These are phyloP conservation scores for Hybos culiciformis DNA, from an alignment of 2,888 invertebrate genomes.

Conservation along the genomic window DNA sequence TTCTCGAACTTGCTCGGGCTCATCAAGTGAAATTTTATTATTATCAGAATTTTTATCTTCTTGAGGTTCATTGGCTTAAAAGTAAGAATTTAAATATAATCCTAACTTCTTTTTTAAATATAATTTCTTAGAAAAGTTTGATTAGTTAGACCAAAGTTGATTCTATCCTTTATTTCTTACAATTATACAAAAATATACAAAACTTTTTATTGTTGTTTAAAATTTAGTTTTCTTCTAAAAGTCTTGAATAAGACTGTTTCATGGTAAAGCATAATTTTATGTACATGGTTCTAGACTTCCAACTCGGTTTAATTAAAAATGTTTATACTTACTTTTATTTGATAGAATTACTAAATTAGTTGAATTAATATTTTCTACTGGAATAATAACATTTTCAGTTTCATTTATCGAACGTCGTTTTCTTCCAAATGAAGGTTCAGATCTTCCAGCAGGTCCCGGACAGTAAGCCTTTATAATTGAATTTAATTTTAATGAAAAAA, in stretches of 20 bases:
- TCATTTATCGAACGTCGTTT: constrained; percentile 41
- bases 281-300: too few relatives aligned
- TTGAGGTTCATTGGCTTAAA: neutral
- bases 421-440: constrained; percentile 69
- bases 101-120: too few relatives aligned
- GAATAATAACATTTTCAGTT: constrained; percentile 21
- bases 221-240: neutral
- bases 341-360: constrained; percentile 19
- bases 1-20: constrained; percentile 68
- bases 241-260: neutral
- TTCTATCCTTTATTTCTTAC: too few relatives aligned
- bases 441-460: constrained; percentile 61
- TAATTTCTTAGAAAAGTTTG: too few relatives aligned
- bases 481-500: constrained; percentile 15
- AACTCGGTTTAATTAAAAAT: too few relatives aligned
- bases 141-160: too few relatives aligned
- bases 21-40: constrained; percentile 21
- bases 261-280: too few relatives aligned
- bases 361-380: constrained; percentile 24
- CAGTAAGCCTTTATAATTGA: constrained; percentile 54
- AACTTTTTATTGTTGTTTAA: neutral
- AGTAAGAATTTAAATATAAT: neutral
- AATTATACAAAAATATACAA: too few relatives aligned
- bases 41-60: constrained; percentile 9
- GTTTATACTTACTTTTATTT: constrained; percentile 18